These are phyloP conservation scores for Nemurella pictetii DNA, from an alignment of 2,888 invertebrate species.

Conservation along the genomic window DNA sequence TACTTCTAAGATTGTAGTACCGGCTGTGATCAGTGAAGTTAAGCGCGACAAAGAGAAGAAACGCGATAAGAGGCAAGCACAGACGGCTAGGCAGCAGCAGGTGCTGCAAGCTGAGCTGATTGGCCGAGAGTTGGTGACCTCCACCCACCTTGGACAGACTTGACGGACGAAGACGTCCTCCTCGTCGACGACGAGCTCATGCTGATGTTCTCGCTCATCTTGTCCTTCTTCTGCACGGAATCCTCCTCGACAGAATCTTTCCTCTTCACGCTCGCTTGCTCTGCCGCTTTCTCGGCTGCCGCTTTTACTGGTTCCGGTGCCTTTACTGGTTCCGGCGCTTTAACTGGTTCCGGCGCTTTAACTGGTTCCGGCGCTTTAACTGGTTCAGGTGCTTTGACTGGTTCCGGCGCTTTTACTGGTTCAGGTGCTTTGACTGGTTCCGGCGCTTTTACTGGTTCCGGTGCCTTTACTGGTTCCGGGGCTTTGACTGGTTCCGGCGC, in stretches of 20 bases:
- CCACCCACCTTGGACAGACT: background rate
- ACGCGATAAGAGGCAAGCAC: background rate
- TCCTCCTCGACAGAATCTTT: constrained; percentile 25
- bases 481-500: constrained; percentile 35
- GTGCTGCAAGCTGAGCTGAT: background rate
- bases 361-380: constrained; percentile 13
- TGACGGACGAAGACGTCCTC: constrained; percentile 6
- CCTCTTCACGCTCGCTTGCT: background rate
- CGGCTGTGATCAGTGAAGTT: too few species aligned
- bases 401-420: constrained; percentile 46
- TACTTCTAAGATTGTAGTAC: too few species aligned
- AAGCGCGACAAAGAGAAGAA: too few species aligned
- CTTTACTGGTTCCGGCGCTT: constrained; percentile 11
- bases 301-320: background rate
- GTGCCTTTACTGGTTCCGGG: constrained; percentile 41
- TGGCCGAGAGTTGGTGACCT: background rate
- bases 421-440: constrained; percentile 44
- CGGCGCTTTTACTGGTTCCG: constrained; percentile 49
- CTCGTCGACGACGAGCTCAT: constrained; percentile 8
- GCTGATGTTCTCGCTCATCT: constrained; percentile 20
- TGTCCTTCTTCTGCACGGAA: constrained; percentile 23
- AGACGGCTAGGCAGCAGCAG: background rate
- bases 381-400: constrained; percentile 43
- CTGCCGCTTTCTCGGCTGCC: background rate
- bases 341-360: background rate